phyloP scores from a whole-genome alignment of 2,113 vertebrate species.

The Trichechus manatus region DNA sequence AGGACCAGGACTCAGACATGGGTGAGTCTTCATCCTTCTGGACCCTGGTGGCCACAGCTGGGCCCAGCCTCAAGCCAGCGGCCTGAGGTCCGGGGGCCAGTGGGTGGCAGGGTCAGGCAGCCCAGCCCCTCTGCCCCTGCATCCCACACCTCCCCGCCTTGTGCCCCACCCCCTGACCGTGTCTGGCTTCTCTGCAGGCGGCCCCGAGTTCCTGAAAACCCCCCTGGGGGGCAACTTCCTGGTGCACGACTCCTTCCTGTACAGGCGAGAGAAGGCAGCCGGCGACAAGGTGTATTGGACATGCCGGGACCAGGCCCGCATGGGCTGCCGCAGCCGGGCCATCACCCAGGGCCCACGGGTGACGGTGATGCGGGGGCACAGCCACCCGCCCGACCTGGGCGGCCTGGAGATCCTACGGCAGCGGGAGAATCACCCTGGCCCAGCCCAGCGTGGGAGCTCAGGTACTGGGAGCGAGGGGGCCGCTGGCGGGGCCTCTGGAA shows the following conservation, averaged over 20 bases:
- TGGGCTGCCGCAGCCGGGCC: slow-evolving; percentile 77
- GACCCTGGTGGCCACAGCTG: too few relatives aligned
- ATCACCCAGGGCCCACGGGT: slow-evolving; percentile 75
- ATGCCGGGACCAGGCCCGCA: slow-evolving; percentile 76
- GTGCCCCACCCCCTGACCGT: neutral
- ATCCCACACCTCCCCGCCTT: too few relatives aligned
- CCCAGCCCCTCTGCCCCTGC: too few relatives aligned
- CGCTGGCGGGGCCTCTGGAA: accelerated
- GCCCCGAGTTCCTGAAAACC: slow-evolving; percentile 75
- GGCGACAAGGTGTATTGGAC: slow-evolving; percentile 80
- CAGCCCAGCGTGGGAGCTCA: neutral
- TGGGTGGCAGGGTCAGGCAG: neutral
- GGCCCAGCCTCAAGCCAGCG: neutral
- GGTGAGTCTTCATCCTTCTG: slow-evolving; percentile 42
- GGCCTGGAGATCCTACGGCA: slow-evolving; percentile 75
- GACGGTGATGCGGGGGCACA: slow-evolving; percentile 74
- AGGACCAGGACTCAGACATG: neutral
- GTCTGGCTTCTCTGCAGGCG: slow-evolving; percentile 12
- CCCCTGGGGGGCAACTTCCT: slow-evolving; percentile 80
- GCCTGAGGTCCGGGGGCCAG: neutral
- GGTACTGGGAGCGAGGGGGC: neutral
- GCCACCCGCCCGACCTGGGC: slow-evolving; percentile 71
- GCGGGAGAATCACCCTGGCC: neutral
- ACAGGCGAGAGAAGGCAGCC: slow-evolving; percentile 58
- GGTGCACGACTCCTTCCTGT: slow-evolving; percentile 78